phyloP scores from a whole-genome alignment of 2,113 vertebrate species.

The Psilopsiagon aymara region DNA sequence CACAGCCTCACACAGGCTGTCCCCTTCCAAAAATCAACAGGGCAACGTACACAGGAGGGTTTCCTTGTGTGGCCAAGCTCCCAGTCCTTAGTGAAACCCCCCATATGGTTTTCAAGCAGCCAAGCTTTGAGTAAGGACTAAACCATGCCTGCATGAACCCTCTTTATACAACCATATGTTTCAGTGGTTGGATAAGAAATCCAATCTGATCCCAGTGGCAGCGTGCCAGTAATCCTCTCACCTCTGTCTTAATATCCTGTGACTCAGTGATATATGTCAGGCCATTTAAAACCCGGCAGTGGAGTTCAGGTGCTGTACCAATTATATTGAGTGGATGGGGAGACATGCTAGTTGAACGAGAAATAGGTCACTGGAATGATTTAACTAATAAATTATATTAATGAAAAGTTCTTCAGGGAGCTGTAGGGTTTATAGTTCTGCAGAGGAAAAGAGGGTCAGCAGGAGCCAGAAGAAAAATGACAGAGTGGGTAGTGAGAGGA shows the following conservation, averaged over 20 bases:
- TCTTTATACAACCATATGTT: background rate
- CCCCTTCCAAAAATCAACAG: background rate
- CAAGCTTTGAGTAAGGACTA: background rate
- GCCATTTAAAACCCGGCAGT: slow-evolving; percentile 17
- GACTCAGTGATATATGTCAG: slow-evolving; percentile 63
- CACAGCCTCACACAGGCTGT: fast-evolving
- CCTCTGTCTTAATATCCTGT: slow-evolving; percentile 66
- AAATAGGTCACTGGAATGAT: slow-evolving; percentile 44
- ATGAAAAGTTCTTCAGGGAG: slow-evolving; percentile 50
- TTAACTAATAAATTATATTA: slow-evolving; percentile 61
- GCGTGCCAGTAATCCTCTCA: slow-evolving; percentile 21
- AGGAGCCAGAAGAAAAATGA: background rate
- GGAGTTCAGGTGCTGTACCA: slow-evolving; percentile 51
- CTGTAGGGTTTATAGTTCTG: background rate
- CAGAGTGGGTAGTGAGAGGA: background rate
- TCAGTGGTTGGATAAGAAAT: slow-evolving; percentile 33
- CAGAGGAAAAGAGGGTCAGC: slow-evolving; percentile 16
- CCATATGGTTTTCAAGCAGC: background rate
- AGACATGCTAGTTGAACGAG: slow-evolving; percentile 1
- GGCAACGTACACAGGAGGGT: background rate
- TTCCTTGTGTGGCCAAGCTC: background rate
- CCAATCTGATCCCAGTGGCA: slow-evolving; percentile 36
- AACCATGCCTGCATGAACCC: background rate
- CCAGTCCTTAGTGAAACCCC: background rate
- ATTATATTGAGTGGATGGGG: slow-evolving; percentile 25